Conservation (phyloP, 2,797 vertebrate species). For the Chaetophractus vellerosus region DNA sequence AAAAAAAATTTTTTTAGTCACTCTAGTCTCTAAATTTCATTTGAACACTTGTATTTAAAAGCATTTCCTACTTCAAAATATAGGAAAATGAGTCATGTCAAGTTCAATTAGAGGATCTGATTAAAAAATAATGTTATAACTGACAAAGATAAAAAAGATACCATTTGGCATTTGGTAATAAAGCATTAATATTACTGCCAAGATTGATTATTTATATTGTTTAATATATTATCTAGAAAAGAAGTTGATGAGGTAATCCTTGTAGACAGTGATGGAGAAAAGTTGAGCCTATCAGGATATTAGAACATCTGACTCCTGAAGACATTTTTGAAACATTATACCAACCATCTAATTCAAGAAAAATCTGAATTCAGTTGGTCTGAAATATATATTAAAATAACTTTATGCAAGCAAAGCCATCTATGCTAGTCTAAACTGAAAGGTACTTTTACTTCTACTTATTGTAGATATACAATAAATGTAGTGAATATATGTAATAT, state of each 20-base stretch:
- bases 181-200: conserved; percentile 63
- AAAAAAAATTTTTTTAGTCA: not conserved
- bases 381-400: conserved; percentile 79
- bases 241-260: conserved; percentile 85
- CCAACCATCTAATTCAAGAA: conserved; percentile 83
- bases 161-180: conserved; percentile 72
- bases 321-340: conserved; percentile 87
- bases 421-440: conserved; percentile 1
- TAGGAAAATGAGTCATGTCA: conserved; percentile 64
- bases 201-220: conserved; percentile 75
- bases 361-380: conserved; percentile 76
- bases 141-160: conserved; percentile 49
- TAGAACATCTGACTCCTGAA: conserved; percentile 85
- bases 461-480: not conserved
- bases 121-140: conserved; percentile 66
- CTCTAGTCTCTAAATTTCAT: not conserved
- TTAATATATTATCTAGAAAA: conserved; percentile 75
- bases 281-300: conserved; percentile 81
- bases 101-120: conserved; percentile 58
- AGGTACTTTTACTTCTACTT: conserved; percentile 38
- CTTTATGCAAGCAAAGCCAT: conserved; percentile 79
- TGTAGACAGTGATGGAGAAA: conserved; percentile 76
- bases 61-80: conserved; percentile 76
- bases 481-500: not conserved
- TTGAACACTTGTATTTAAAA: conserved; percentile 68